Base-by-base conservation (phyloP, 2,797 vertebrate genomes). In the Labeo calbasu region DNA sequence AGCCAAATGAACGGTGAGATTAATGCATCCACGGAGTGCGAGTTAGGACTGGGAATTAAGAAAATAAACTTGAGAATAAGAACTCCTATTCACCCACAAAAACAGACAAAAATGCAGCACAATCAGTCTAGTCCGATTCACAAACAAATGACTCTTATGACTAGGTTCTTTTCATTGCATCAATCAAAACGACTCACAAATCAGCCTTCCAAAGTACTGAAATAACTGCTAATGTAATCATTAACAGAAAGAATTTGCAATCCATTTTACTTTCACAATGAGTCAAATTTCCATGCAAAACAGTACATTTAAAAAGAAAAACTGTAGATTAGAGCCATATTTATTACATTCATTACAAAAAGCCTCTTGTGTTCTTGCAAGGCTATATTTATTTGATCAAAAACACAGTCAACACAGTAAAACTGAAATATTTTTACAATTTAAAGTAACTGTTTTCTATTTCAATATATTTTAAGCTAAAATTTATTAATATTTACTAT, bases 1-100 rank as follows among this genome's bases (percentile, higher is more conserved):
- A 72, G 69, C 69, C 50, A 77, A 83, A 83, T 68, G 50, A 68
- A 46, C 17, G 1, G 7, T 46, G 72, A 76, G 81, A 83, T 82
- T 75, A 82, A 75, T 76, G 61, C 59, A 2, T 40, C 21, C 57
- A 13, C 71, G 19, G 71, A 25, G 55, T 82, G 75, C 13, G 84
- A 63, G 28, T 7, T 53, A n/a, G 46, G 19, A 32, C 28, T 53
- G 63, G 48, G 46, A 79, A 68, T 79, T 36, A 68, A 68, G 77
- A 36, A 66, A 68, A 78, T 32, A 78, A 32, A 48, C 3, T 21
- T 63, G 19, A 11, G 32, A 57, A 40, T 36, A 36, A 76, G 32
- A 59, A 77, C 50, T 43, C 1, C 11, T 55, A 32, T 53, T 75
- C 71, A 73, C 15, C 50, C 6, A 28, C 14, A 63, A 61, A 36